Evolutionary conservation across 2,113 vertebrate genomes (phyloP).

Genomic region (Cyprinodon brontotheroides): DNA sequence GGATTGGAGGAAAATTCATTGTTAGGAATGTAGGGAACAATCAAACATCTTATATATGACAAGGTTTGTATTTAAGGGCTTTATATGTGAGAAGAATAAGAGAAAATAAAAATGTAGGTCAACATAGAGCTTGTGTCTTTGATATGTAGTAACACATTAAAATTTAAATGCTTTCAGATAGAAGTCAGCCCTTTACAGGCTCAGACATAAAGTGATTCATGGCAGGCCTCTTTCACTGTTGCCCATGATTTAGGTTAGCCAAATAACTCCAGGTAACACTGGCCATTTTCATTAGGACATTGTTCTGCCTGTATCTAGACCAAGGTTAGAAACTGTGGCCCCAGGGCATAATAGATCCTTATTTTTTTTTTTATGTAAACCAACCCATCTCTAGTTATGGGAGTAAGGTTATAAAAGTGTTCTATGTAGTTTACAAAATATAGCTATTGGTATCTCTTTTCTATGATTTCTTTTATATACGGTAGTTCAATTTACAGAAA

Average conservation of each 20-base stretch:
- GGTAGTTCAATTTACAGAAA: conserved; percentile 19
- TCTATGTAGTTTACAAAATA: conserved; percentile 29
- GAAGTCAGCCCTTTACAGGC: conserved; percentile 35
- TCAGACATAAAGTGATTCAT: conserved; percentile 69
- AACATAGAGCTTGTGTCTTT: conserved; percentile 41
- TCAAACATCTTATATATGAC: too few species aligned
- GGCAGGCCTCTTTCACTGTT: conserved; percentile 58
- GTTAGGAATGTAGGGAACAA: too few species aligned
- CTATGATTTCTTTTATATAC: conserved; percentile 42
- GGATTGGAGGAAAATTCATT: too few species aligned
- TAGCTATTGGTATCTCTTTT: conserved; percentile 32
- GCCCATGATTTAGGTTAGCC: conserved; percentile 74
- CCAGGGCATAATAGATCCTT: conserved; percentile 64
- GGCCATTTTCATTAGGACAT: conserved; percentile 59
- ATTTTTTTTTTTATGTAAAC: conserved; percentile 80
- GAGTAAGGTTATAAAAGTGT: conserved; percentile 62
- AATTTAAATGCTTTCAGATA: conserved; percentile 32
- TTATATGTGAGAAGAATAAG: too few species aligned
- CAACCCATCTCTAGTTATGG: conserved; percentile 68
- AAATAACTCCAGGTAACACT: conserved; percentile 71
- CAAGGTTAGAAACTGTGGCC: conserved; percentile 72
- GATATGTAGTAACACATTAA: conserved; percentile 21
- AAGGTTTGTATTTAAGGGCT: too few species aligned
- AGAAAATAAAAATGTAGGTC: conserved; percentile 43
- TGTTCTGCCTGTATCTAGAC: conserved; percentile 61